These are phyloP conservation scores for Rhopilema esculentum DNA, from an alignment of 30 jellyfish, hydroid and myxozoan species.

Conservation along the genomic window DNA sequence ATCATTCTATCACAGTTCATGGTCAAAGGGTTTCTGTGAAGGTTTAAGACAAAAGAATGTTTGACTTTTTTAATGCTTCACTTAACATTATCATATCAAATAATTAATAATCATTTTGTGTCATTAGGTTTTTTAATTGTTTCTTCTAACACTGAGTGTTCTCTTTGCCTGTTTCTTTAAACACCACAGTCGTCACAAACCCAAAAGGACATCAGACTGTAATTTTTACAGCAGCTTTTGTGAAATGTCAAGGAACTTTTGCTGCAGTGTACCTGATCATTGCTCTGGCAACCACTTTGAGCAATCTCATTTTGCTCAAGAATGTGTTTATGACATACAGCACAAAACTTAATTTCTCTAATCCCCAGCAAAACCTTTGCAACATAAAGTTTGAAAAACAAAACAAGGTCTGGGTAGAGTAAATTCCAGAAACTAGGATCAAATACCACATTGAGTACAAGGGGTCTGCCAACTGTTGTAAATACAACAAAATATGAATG, in stretches of 20 bases:
- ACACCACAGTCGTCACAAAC: conserved; percentile 6
- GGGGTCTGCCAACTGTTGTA: conserved; percentile 23
- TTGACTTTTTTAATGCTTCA: background rate
- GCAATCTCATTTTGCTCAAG: conserved; percentile 1
- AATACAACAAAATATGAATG: conserved; percentile 12
- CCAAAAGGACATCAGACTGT: background rate
- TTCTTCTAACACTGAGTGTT: background rate
- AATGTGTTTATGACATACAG: conserved; percentile 11
- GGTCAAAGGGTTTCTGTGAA: background rate
- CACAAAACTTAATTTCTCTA: conserved; percentile 5
- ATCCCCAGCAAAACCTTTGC: conserved; percentile 19
- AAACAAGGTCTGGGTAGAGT: conserved; percentile 9
- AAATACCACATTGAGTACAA: background rate
- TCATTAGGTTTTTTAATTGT: background rate
- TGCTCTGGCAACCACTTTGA: background rate
- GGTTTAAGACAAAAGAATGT: background rate
- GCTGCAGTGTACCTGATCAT: background rate
- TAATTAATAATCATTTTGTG: background rate
- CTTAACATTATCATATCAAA: background rate
- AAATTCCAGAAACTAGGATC: background rate
- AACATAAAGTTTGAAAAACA: conserved; percentile 12
- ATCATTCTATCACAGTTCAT: background rate
- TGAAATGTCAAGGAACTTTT: background rate
- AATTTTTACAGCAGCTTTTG: conserved; percentile 4
- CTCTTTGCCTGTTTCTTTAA: background rate